phyloP scores from a whole-genome alignment of 2,888 invertebrate genomes.

The Venusia cambrica region DNA sequence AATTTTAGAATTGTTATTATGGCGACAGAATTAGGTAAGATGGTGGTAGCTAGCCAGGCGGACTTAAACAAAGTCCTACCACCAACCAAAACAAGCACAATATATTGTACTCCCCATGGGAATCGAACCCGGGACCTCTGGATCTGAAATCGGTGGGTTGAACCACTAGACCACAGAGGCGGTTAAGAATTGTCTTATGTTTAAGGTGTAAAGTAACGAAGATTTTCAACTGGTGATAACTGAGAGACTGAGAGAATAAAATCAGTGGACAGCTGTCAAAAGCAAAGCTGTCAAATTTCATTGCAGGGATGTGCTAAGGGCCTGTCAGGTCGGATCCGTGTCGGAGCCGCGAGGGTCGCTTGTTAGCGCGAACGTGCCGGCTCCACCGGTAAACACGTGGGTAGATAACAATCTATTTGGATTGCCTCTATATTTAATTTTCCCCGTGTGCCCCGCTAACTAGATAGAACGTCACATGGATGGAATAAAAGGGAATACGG shows the following conservation, averaged over 20 bases:
- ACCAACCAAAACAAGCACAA: no score
- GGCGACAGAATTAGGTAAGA: no score
- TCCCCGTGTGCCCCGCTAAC: slow-evolving; percentile 74
- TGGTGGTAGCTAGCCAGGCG: no score
- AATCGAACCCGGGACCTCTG: no score
- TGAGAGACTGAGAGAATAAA: slow-evolving; percentile 40
- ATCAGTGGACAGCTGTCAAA: slow-evolving; percentile 64
- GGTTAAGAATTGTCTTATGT: no score
- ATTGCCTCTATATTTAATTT: slow-evolving; percentile 82
- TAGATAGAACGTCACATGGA: slow-evolving; percentile 67
- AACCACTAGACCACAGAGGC: no score
- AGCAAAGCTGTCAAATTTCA: slow-evolving; percentile 59
- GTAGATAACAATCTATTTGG: slow-evolving; percentile 81
- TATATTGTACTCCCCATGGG: no score
- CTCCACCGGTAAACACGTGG: slow-evolving; percentile 77
- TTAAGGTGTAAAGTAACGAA: no score
- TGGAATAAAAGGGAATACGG: slow-evolving; percentile 60
- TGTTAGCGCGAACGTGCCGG: slow-evolving; percentile 77
- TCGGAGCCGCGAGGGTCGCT: slow-evolving; percentile 57
- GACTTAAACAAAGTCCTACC: no score
- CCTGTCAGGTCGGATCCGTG: slow-evolving; percentile 51
- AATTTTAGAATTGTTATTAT: no score
- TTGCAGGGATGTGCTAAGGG: slow-evolving; percentile 53
- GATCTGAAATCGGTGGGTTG: no score
- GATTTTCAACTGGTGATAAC: no score